Evolutionary conservation across 1,140 invertebrate genomes (phyloP), one percentile per base, ranked within the genome.

Genomic region (Oncopeltus fasciatus): DNA sequence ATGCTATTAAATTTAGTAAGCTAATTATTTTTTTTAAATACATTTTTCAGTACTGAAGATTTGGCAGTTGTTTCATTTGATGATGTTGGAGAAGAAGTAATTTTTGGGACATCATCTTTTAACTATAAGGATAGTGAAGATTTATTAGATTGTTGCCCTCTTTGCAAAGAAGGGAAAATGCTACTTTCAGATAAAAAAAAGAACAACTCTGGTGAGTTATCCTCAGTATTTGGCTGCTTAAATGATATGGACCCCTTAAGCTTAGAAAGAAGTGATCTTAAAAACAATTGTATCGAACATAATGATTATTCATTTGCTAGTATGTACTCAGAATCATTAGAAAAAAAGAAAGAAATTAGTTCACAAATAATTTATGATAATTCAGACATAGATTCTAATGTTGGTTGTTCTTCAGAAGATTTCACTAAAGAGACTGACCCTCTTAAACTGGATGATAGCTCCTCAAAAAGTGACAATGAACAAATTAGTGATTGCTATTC

Each of bases 401-500:
- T 24, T 24, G 49, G 26, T 24, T 21, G 20, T 3, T 53, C 49
- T 24, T 53, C 49, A 24, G 20, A 53, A 27, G 49, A 24, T 53
- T 53, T 53, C 26, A 53, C 20, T 53, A 53, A 53, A 26, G 49
- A 53, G 12, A 14, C 16, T 3, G 49, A 53, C 14, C 49, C 49
- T 53, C 24, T 53, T 24, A 53, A 53, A 53, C 20, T 53, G 21
- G 49, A 53, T 53, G 49, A 53, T 27, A 53, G 24, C 24, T 53
- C 49, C 2, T 53, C 49, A 24, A 53, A 53, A 53, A 53, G 49
- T 26, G 49, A 53, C 16, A 53, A 24, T 53, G 49, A 53, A 16
- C 49, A 53, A 14, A 53, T 53, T 14, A 53, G 20, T 53, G 49
- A 53, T 24, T 53, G 49, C 26, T 53, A 53, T 27, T 53, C 49